Base-by-base conservation (phyloP, 2,888 invertebrate genomes). In the Noctua fimbriata region DNA sequence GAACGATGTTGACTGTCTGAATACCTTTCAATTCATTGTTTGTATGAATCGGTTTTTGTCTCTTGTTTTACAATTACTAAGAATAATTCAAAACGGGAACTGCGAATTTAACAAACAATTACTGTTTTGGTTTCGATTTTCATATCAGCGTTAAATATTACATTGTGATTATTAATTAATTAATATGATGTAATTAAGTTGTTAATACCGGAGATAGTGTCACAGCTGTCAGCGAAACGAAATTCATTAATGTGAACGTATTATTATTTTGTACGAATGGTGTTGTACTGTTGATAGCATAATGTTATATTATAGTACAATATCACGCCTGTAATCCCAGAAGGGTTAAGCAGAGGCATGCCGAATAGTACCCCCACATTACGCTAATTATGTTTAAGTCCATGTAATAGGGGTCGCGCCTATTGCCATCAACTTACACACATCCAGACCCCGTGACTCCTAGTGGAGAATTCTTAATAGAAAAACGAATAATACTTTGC, bases 171-270 rank as follows among this genome's bases (percentile, higher is more conserved):
- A 66, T 72, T 63, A 69, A 69, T 76, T 72, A 73, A 84, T 85
- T 52, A 65, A 36, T 74, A 21, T 73, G 41, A 70, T 79, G 32
- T 73, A 72, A 87, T 87, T 79, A 79, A 84, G 52, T 72, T 74
- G 71, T 72, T 76, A 36, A 49, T 76, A 49, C 32, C 73, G 28
- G 60, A 52, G 32, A 71, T 66, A 55, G 18, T 69, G 60, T 70
- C 63, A 55, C 73, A 78, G 71, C 76, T 80, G 81, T 73, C 76
- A 73, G 52, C 41, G n/a, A 52, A 63, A 32, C 2, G 16, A 69
- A 66, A 66, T 69, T 49, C 36, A 67, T 72, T 49, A 55, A 24
- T 66, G 16, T 10, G n/a, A 18, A 76, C 36, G 44, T 71, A 66
- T 65, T 84, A 70, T 65, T 81, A 65, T 60, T 49, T 24, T 52